Conservation (phyloP, 2,888 invertebrate genomes). For the Sphaeridia pumilis region DNA sequence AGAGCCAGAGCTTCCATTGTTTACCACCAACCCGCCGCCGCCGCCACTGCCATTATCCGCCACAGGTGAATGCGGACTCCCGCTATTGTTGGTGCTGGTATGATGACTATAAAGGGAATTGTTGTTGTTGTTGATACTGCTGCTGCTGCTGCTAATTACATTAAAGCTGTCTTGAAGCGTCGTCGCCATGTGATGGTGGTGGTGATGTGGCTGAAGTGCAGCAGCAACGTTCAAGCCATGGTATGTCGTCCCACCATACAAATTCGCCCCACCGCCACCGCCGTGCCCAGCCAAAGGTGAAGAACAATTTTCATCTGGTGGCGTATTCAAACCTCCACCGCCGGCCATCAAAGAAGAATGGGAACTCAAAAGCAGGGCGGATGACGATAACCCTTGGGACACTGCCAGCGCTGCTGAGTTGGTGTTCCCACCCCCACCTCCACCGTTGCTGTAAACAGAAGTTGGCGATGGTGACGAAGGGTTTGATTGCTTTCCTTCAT, state of each 20-base stretch:
- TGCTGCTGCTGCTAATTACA: background rate
- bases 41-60: background rate
- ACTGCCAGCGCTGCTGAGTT: too few species aligned
- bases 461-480: conserved; percentile 16
- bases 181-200: background rate
- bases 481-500: conserved; percentile 9
- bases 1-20: background rate
- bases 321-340: too few species aligned
- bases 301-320: too few species aligned
- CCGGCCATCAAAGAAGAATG: too few species aligned
- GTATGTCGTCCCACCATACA: too few species aligned
- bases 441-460: conserved; percentile 10
- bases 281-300: too few species aligned
- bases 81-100: background rate
- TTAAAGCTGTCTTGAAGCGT: background rate
- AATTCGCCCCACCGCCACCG: too few species aligned
- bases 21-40: background rate
- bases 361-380: too few species aligned
- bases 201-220: background rate
- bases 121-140: conserved; percentile 4
- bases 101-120: conserved; percentile 11
- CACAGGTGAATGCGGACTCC: background rate
- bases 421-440: too few species aligned
- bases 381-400: too few species aligned
- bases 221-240: too few species aligned